phyloP scores from a whole-genome alignment of 2,888 invertebrate species.

The Himalopsyche anomala region DNA sequence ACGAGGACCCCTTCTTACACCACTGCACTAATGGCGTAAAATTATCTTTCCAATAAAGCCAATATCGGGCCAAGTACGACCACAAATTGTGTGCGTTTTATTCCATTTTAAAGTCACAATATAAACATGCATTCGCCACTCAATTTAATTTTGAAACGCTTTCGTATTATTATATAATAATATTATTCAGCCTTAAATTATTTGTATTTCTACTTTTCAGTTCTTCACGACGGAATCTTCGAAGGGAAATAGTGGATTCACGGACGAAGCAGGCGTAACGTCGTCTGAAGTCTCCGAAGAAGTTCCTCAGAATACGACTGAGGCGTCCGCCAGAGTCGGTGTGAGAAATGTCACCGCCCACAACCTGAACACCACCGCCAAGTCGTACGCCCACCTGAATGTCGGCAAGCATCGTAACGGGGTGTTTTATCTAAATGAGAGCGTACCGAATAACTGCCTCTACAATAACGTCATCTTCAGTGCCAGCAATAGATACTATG shows the following conservation, averaged over 20 bases:
- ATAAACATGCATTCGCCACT: too few relatives aligned
- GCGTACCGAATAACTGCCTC: slow-evolving; percentile 77
- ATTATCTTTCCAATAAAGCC: too few relatives aligned
- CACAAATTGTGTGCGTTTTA: too few relatives aligned
- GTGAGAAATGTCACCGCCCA: slow-evolving; percentile 69
- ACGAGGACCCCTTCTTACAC: too few relatives aligned
- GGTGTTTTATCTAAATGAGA: slow-evolving; percentile 70
- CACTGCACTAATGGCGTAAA: too few relatives aligned
- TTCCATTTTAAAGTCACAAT: too few relatives aligned
- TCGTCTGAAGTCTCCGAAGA: slow-evolving; percentile 57
- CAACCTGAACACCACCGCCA: slow-evolving; percentile 70
- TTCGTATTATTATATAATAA: too few relatives aligned
- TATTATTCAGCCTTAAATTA: too few relatives aligned
- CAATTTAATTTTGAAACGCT: too few relatives aligned
- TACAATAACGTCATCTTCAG: slow-evolving; percentile 84
- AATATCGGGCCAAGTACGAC: too few relatives aligned
- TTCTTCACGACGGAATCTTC: slow-evolving; percentile 27
- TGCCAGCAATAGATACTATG: slow-evolving; percentile 78
- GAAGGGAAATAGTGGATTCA: neutral
- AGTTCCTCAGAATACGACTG: slow-evolving; percentile 53
- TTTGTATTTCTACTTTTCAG: neutral
- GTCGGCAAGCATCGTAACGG: slow-evolving; percentile 71
- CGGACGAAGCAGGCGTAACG: slow-evolving; percentile 17
- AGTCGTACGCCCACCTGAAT: slow-evolving; percentile 62
- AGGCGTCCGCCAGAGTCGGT: slow-evolving; percentile 66